phyloP scores from a whole-genome alignment of 2,888 invertebrate genomes.

The Balanococcus diminutus region DNA sequence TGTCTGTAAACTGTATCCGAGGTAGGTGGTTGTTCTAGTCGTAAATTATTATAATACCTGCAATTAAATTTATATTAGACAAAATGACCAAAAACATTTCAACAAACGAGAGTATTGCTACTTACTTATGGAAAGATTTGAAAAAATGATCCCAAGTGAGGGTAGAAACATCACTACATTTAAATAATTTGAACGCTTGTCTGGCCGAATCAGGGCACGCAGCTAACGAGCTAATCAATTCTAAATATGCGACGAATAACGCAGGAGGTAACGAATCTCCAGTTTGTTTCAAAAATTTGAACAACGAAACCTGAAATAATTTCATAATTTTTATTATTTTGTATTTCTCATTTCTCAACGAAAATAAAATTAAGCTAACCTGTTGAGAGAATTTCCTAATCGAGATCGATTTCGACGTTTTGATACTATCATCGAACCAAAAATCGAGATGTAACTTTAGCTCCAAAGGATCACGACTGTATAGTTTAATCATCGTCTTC shows the following conservation, averaged over 20 bases:
- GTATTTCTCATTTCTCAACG: background rate
- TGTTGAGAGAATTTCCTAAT: conserved; percentile 54
- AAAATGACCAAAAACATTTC: conserved; percentile 30
- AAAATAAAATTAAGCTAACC: background rate
- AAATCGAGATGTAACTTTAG: conserved; percentile 78
- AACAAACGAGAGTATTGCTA: background rate
- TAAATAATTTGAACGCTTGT: conserved; percentile 78
- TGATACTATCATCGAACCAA: conserved; percentile 68
- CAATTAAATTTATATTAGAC: conserved; percentile 49
- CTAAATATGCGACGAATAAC: conserved; percentile 84
- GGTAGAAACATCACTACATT: conserved; percentile 68
- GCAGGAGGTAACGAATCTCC: conserved; percentile 84
- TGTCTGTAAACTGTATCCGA: conserved; percentile 71
- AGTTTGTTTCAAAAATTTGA: conserved; percentile 88
- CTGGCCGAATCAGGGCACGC: conserved; percentile 77
- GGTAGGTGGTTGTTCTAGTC: conserved; percentile 65
- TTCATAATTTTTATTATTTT: background rate
- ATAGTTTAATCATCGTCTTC: conserved; percentile 77
- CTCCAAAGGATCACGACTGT: conserved; percentile 74
- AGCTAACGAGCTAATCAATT: conserved; percentile 83
- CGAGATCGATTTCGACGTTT: conserved; percentile 56
- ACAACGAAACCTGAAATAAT: conserved; percentile 72
- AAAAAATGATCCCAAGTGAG: conserved; percentile 88
- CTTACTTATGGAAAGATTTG: conserved; percentile 68
- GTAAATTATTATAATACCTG: conserved; percentile 64